A percentile compares a stretch with the other conserved stretches of the same genome.
phyloP scores from a whole-genome alignment of 1,140 invertebrate species.

The Drosophila paulistorum region DNA sequence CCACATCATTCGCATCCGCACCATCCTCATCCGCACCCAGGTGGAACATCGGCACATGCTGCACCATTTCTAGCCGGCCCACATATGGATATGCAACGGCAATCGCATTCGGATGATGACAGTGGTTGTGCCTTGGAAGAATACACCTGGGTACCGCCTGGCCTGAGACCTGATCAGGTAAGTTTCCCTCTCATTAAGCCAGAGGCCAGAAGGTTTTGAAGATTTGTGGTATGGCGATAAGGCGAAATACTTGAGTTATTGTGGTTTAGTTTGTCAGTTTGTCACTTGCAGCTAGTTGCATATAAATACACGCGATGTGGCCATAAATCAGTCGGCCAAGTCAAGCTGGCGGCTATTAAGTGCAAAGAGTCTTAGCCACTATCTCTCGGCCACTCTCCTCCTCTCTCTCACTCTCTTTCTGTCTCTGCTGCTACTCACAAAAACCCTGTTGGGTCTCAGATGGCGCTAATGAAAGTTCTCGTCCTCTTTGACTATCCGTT shows the following conservation, averaged over 20 bases:
- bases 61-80: conserved; percentile 83
- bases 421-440: too few species aligned
- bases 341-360: conserved; percentile 21
- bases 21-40: conserved; percentile 62
- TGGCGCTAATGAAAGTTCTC: conserved; percentile 68
- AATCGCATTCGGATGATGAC: conserved; percentile 98
- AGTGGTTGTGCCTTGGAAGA: conserved; percentile 98
- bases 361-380: conserved; percentile 3
- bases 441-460: conserved; percentile 47
- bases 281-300: conserved; percentile 52
- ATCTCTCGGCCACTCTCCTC: not conserved
- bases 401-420: conserved; percentile 5
- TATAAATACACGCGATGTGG: conserved; percentile 61
- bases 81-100: conserved; percentile 89
- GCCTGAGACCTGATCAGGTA: conserved; percentile 97
- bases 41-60: conserved; percentile 71
- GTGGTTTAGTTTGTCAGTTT: conserved; percentile 67
- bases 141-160: conserved; percentile 98
- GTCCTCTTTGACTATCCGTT: conserved; percentile 21
- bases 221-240: conserved; percentile 69
- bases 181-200: conserved; percentile 47
- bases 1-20: not conserved
- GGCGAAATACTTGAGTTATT: conserved; percentile 67
- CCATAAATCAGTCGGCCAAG: conserved; percentile 64
- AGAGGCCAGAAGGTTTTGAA: conserved; percentile 24